phyloP scores from a whole-genome alignment of 2,797 vertebrate genomes.

The Peromyscus nudipes region DNA sequence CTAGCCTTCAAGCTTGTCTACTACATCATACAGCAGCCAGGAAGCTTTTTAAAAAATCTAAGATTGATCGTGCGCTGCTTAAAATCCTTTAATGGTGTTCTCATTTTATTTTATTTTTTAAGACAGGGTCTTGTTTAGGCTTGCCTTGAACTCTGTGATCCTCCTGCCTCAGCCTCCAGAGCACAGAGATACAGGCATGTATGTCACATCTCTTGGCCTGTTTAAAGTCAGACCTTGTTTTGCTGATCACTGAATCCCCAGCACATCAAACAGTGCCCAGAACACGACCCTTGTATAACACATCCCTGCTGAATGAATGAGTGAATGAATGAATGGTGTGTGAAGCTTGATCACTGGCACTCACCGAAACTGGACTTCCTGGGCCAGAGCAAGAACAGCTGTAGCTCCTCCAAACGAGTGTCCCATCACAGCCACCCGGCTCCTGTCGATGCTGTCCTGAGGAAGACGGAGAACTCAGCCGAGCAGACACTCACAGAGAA shows the following conservation, averaged over 20 bases:
- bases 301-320: neutral
- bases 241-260: neutral
- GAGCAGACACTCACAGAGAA: neutral
- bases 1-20: neutral
- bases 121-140: neutral
- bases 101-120: neutral
- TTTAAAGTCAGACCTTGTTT: slow-evolving; percentile 20
- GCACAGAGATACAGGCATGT: neutral
- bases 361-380: slow-evolving; percentile 88
- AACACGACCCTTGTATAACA: neutral
- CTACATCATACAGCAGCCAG: neutral
- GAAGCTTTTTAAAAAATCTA: slow-evolving; percentile 28
- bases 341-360: neutral
- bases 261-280: neutral
- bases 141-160: neutral
- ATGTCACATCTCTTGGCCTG: neutral
- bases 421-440: slow-evolving; percentile 87
- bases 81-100: slow-evolving; percentile 2
- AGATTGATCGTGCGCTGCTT: slow-evolving; percentile 2
- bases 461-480: slow-evolving; percentile 6
- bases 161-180: neutral
- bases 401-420: slow-evolving; percentile 91
- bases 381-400: slow-evolving; percentile 86
- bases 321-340: neutral
- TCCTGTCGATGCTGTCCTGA: slow-evolving; percentile 86